A percentile compares a stretch with the other conserved stretches of the same genome.
phyloP scores from a whole-genome alignment of 2,113 vertebrate species.

The Phrynocephalus versicolor region DNA sequence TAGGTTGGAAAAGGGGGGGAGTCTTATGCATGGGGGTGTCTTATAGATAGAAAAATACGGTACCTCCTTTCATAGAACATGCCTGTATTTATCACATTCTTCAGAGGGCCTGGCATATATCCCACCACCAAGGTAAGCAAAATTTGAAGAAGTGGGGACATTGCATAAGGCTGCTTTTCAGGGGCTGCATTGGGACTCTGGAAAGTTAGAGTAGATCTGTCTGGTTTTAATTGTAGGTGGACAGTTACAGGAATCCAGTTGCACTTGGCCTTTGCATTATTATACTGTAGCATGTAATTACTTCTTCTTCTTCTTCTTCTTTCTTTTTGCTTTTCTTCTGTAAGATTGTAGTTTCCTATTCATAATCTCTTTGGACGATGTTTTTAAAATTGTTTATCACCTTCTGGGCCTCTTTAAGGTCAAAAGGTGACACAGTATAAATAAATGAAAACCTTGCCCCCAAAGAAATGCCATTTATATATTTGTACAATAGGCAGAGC shows the following conservation, averaged over 20 bases:
- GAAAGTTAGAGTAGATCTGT: background rate
- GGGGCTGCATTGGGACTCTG: too few relatives aligned
- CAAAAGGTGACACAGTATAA: background rate
- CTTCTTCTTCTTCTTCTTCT: background rate
- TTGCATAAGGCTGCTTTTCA: too few relatives aligned
- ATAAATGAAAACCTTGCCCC: background rate
- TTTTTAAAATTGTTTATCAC: background rate
- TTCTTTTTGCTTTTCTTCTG: background rate
- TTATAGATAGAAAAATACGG: too few relatives aligned
- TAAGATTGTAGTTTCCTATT: background rate
- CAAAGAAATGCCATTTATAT: background rate
- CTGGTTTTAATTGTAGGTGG: background rate
- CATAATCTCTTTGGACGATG: background rate
- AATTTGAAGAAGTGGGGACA: background rate
- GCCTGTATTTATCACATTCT: background rate
- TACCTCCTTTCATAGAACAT: background rate
- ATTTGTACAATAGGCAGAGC: background rate
- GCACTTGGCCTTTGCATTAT: background rate
- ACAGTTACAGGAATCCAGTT: background rate
- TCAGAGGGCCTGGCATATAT: too few relatives aligned
- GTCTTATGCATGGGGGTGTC: too few relatives aligned
- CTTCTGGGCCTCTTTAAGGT: background rate
- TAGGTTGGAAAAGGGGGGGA: too few relatives aligned
- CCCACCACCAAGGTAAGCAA: background rate
- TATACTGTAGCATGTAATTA: background rate